phyloP scores from a whole-genome alignment of 30 jellyfish, hydroid and myxozoan species.

The Sanderia malayensis region DNA sequence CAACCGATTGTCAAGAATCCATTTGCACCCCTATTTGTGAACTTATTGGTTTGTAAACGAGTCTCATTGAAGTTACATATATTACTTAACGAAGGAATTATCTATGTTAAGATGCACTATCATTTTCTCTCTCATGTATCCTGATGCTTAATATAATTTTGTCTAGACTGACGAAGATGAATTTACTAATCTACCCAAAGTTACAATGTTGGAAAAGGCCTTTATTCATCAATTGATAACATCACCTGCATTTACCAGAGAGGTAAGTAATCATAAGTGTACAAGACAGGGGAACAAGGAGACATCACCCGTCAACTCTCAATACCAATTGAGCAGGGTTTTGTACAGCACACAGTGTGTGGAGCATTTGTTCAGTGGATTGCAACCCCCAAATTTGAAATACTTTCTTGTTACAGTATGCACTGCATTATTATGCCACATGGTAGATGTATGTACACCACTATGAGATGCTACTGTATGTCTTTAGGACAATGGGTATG shows the following conservation, averaged over 20 bases:
- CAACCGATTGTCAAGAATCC: conserved; percentile 94
- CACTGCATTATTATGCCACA: background rate
- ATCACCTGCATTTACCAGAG: conserved; percentile 79
- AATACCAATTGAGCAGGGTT: background rate
- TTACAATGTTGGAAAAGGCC: conserved; percentile 56
- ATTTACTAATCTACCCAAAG: conserved; percentile 24
- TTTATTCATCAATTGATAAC: conserved; percentile 73
- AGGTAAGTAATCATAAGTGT: conserved; percentile 57
- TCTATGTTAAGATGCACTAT: background rate
- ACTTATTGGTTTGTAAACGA: conserved; percentile 59
- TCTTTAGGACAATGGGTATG: background rate
- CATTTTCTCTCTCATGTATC: background rate
- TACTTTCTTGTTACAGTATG: background rate
- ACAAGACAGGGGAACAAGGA: too few relatives aligned
- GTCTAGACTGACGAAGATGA: conserved; percentile 27
- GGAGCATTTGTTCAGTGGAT: background rate
- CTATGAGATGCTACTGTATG: background rate
- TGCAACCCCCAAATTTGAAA: too few relatives aligned
- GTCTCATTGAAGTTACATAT: too few relatives aligned
- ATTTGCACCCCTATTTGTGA: conserved; percentile 80
- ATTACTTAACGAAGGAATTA: too few relatives aligned
- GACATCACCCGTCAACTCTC: too few relatives aligned
- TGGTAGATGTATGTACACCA: background rate
- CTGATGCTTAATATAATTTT: background rate
- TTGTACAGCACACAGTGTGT: background rate